Evolutionary conservation across 2,888 invertebrate species (phyloP).

Genomic region (Ormyrus nitidulus): DNA sequence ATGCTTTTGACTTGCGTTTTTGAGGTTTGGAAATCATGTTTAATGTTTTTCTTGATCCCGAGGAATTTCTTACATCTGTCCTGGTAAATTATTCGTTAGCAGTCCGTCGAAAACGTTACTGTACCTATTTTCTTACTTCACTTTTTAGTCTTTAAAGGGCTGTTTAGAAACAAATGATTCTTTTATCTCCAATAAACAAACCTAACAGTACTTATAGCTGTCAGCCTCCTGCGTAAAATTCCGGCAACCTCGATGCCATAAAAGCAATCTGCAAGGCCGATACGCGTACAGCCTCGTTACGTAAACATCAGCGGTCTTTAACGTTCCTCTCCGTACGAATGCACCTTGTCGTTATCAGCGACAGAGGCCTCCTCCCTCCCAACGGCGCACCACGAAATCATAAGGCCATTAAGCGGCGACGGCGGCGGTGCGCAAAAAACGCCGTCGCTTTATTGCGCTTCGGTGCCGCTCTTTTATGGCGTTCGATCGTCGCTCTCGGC

Average conservation of each 20-base stretch:
- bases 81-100: no score
- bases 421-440: constrained; percentile 47
- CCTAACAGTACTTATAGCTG: no score
- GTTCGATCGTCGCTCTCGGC: constrained; percentile 35
- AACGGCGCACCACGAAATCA: constrained; percentile 65
- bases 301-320: constrained; percentile 28
- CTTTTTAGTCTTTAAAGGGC: no score
- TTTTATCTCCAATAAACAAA: no score
- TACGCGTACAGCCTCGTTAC: constrained; percentile 18
- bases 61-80: no score
- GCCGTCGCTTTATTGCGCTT: constrained; percentile 58
- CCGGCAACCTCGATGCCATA: constrained; percentile 19
- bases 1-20: no score
- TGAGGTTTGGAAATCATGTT: no score
- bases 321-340: constrained; percentile 16
- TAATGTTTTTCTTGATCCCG: no score
- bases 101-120: no score
- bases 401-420: constrained; percentile 68
- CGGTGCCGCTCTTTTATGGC: constrained; percentile 45
- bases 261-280: constrained; percentile 27
- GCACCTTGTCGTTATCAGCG: constrained; percentile 18
- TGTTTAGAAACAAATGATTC: no score
- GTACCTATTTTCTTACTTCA: background rate
- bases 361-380: background rate
- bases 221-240: no score